Percentiles rank a stretch among this genome's conserved stretches.
Evolutionary conservation across 2,113 vertebrate species (phyloP).

Genomic region (Laticauda laticaudata): DNA sequence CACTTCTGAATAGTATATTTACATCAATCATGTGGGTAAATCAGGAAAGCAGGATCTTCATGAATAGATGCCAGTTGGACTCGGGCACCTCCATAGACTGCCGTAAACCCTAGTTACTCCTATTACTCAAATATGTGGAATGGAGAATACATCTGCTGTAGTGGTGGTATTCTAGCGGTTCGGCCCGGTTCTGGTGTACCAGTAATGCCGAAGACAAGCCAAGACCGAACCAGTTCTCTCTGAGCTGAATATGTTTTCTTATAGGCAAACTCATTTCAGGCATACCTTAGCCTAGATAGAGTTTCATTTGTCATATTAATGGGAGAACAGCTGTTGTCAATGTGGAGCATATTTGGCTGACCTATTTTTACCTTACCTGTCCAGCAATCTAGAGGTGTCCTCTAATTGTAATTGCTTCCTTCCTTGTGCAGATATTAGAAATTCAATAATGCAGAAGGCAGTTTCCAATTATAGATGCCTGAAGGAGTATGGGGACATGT

Average conservation of each 20-base stretch:
- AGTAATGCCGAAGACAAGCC: too few relatives aligned
- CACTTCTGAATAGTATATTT: background rate
- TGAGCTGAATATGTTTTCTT: background rate
- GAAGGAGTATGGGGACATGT: constrained; percentile 4
- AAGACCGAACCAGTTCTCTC: too few relatives aligned
- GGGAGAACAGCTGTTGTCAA: background rate
- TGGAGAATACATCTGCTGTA: background rate
- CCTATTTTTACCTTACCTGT: background rate
- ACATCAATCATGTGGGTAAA: background rate
- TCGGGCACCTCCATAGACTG: background rate
- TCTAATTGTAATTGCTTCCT: background rate
- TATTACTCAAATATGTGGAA: background rate
- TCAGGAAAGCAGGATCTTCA: background rate
- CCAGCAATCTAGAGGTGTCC: background rate
- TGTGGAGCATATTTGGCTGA: background rate
- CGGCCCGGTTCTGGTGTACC: too few relatives aligned
- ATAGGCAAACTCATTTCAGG: background rate
- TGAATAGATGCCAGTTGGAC: background rate
- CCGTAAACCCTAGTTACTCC: background rate
- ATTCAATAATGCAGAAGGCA: background rate
- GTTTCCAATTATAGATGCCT: background rate
- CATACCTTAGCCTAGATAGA: background rate
- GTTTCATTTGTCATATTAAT: constrained; percentile 10
- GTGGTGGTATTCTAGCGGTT: too few relatives aligned
- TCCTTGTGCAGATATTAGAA: constrained; percentile 19